Evolutionary conservation across 2,797 vertebrate genomes (phyloP).

Genomic region (Syndactyla subalaris): DNA sequence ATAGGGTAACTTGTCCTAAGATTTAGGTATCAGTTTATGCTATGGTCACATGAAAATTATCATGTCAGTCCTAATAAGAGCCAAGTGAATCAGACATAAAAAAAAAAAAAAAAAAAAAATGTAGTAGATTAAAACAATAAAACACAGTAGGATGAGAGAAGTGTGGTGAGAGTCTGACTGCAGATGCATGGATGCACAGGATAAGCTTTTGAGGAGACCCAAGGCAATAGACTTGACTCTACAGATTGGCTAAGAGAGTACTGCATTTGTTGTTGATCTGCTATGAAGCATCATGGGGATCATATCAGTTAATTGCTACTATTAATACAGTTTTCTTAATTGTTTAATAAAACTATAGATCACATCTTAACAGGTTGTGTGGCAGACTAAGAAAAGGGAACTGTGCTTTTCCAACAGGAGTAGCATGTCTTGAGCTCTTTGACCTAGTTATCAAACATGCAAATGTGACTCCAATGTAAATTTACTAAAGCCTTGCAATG

Average conservation of each 20-base stretch:
- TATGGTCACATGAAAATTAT: background rate
- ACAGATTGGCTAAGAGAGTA: background rate
- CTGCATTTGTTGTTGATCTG: background rate
- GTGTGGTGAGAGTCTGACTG: background rate
- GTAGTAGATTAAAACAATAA: background rate
- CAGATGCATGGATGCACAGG: background rate
- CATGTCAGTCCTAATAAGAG: background rate
- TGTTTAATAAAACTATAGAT: background rate
- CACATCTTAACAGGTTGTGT: background rate
- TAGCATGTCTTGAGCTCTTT: background rate
- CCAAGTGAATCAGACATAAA: background rate
- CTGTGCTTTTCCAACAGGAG: background rate
- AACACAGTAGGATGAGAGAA: background rate
- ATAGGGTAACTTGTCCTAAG: background rate
- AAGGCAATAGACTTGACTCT: background rate
- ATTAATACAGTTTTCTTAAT: background rate
- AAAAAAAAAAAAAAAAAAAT: background rate
- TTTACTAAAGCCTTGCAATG: background rate
- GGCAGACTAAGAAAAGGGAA: background rate
- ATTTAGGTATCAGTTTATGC: accelerated
- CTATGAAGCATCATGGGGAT: background rate
- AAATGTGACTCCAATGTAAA: background rate
- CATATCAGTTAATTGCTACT: background rate
- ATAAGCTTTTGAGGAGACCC: background rate
- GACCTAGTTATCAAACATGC: background rate